These are phyloP conservation scores for Yponomeuta cagnagella DNA, from an alignment of 2,888 invertebrate genomes.

Conservation along the genomic window DNA sequence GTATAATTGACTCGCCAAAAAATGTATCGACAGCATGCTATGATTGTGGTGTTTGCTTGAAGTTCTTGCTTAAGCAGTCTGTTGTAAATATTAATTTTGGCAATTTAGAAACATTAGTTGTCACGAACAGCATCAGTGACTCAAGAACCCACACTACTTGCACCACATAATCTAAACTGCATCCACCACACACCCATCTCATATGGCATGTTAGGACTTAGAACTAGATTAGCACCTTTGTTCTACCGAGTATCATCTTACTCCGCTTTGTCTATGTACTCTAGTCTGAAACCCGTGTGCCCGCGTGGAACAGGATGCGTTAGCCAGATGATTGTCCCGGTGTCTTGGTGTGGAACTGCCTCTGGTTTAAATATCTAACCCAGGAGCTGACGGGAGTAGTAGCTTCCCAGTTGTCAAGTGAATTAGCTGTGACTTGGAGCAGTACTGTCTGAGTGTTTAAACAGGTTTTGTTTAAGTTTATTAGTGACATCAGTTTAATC, in stretches of 20 bases:
- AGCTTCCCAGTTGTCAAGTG: conserved; percentile 24
- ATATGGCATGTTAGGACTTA: background rate
- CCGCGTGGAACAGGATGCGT: conserved; percentile 52
- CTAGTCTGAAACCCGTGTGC: conserved; percentile 27
- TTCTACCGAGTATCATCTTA: conserved; percentile 71
- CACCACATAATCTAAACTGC: background rate
- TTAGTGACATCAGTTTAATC: no score
- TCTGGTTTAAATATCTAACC: conserved; percentile 59
- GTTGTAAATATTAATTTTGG: no score
- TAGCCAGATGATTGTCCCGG: conserved; percentile 54
- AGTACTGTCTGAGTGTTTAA: no score
- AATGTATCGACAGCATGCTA: no score
- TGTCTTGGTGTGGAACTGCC: conserved; percentile 56
- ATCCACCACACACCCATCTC: background rate
- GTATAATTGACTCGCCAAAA: no score
- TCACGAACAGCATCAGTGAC: no score
- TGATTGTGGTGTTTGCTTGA: no score
- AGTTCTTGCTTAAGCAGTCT: no score
- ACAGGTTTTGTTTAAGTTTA: background rate
- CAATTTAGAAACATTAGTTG: no score
- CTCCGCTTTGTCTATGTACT: conserved; percentile 50
- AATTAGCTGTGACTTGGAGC: conserved; percentile 28
- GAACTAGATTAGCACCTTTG: conserved; percentile 33
- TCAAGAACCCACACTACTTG: background rate
- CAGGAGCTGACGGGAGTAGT: conserved; percentile 50